phyloP scores from a whole-genome alignment of 2,113 vertebrate species.

The Monarcha castaneiventris region DNA sequence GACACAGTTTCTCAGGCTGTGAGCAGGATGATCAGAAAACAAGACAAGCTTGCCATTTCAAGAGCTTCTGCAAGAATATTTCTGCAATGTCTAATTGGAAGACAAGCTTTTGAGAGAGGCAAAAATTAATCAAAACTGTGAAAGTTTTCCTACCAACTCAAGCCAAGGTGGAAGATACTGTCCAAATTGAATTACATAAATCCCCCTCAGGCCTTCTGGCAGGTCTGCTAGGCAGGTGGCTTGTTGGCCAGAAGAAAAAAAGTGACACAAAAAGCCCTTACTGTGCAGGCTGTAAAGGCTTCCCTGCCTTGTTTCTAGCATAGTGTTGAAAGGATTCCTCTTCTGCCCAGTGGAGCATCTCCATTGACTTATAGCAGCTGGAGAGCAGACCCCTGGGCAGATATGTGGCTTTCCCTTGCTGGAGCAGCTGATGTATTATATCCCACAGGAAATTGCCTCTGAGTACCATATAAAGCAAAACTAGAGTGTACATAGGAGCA shows the following conservation, averaged over 20 bases:
- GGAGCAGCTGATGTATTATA: constrained; percentile 19
- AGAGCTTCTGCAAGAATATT: neutral
- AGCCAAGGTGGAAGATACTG: neutral
- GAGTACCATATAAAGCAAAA: neutral
- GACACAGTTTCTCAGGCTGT: neutral
- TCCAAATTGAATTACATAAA: neutral
- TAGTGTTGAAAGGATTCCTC: neutral
- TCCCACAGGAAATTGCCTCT: neutral
- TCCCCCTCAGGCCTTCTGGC: neutral
- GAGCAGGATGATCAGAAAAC: neutral
- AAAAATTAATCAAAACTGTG: neutral
- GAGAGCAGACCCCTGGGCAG: neutral
- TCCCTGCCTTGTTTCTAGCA: neutral
- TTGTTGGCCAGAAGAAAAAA: neutral
- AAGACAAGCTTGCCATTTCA: neutral
- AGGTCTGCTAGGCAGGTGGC: neutral
- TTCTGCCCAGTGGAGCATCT: neutral
- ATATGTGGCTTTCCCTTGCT: neutral
- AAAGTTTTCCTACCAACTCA: neutral
- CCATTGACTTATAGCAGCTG: constrained; percentile 15
- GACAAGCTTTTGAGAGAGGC: neutral
- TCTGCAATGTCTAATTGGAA: neutral
- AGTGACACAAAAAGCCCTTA: neutral
- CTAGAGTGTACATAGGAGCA: neutral
- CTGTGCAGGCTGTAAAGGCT: neutral